These are phyloP conservation scores for Drosophila monieri DNA, from an alignment of 2,888 invertebrate species.

Conservation along the genomic window DNA sequence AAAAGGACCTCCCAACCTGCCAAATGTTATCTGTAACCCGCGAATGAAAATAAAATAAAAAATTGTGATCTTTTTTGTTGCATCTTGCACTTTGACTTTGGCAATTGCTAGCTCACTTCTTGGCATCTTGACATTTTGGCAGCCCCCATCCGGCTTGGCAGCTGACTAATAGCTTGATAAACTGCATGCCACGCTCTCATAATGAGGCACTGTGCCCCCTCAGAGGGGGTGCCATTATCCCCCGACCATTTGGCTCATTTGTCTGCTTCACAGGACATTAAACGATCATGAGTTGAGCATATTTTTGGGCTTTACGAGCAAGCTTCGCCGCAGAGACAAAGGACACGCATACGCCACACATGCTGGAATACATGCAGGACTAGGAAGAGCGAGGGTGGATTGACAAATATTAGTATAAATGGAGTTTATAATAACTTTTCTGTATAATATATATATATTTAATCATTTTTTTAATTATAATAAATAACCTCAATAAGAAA, in stretches of 20 bases:
- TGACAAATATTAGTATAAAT: neutral
- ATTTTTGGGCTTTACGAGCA: slow-evolving; percentile 9
- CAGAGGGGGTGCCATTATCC: neutral
- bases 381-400: slow-evolving; percentile 1
- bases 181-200: slow-evolving; percentile 62
- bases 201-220: slow-evolving; percentile 34
- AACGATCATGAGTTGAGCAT: slow-evolving; percentile 28
- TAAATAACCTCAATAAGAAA: too few species aligned
- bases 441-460: too few species aligned
- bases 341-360: slow-evolving; percentile 3
- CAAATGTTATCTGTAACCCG: slow-evolving; percentile 33
- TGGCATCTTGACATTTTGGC: slow-evolving; percentile 4
- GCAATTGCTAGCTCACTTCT: slow-evolving; percentile 13
- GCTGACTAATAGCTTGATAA: slow-evolving; percentile 72
- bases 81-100: slow-evolving; percentile 60
- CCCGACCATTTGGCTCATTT: neutral
- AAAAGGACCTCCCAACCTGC: slow-evolving; percentile 15
- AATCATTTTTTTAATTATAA: too few species aligned
- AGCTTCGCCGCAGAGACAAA: neutral
- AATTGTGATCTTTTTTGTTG: slow-evolving; percentile 59
- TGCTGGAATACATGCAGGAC: neutral
- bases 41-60: slow-evolving; percentile 62
- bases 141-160: slow-evolving; percentile 21
- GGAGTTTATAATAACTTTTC: too few species aligned
- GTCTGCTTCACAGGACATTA: slow-evolving; percentile 40